A percentile compares a stretch with the other conserved stretches of the same genome.
Evolutionary conservation across 2,888 invertebrate genomes (phyloP).

Genomic region (Neria commutata): DNA sequence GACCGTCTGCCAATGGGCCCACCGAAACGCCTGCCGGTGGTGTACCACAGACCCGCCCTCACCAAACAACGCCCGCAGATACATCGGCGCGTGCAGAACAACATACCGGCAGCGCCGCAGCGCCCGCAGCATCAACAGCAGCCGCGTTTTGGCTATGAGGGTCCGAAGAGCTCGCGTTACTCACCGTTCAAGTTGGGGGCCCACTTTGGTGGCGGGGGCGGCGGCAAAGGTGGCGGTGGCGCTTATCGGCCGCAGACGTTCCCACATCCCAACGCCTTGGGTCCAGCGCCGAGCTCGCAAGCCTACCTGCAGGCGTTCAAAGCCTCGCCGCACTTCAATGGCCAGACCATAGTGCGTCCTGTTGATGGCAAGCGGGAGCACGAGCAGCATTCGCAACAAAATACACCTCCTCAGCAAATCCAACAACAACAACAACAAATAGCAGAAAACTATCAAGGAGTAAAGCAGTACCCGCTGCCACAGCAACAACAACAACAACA

Average conservation of each 20-base stretch:
- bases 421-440: constrained; percentile 13
- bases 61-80: constrained; percentile 37
- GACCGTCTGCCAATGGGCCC: constrained; percentile 38
- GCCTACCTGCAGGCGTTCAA: constrained; percentile 50
- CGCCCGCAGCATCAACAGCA: constrained; percentile 27
- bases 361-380: constrained; percentile 5
- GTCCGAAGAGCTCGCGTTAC: constrained; percentile 38
- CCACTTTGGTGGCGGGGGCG: constrained; percentile 36
- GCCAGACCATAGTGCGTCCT: constrained; percentile 39
- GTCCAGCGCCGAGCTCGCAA: constrained; percentile 31
- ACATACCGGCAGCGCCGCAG: constrained; percentile 30
- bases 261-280: constrained; percentile 30
- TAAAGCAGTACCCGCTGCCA: constrained; percentile 22
- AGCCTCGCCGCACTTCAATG: constrained; percentile 52
- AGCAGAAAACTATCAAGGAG: constrained; percentile 11
- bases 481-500: constrained; percentile 14
- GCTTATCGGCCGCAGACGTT: constrained; percentile 33
- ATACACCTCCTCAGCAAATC: constrained; percentile 20
- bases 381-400: constrained; percentile 20
- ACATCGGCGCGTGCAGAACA: constrained; percentile 43
- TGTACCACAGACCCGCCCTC: constrained; percentile 24
- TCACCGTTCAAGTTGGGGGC: constrained; percentile 41
- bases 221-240: constrained; percentile 42
- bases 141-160: constrained; percentile 32
- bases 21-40: constrained; percentile 18